Conservation (phyloP, 2,888 invertebrate genomes). For the Agrilus biguttatus region DNA sequence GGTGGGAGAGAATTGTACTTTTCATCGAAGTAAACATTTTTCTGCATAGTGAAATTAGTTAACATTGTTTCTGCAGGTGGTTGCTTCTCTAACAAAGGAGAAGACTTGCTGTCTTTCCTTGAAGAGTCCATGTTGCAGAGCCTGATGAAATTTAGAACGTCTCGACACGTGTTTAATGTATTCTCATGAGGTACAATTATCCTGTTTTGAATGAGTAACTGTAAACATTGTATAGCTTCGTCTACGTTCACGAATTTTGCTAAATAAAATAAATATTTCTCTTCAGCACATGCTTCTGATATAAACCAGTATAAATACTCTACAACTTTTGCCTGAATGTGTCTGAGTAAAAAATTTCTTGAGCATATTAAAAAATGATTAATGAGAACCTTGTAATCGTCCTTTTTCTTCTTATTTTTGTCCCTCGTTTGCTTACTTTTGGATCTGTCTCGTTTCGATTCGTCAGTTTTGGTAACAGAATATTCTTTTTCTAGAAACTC, state of each 20-base stretch:
- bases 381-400: too few species aligned
- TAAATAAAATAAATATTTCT: slow-evolving; percentile 13
- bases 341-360: slow-evolving; percentile 12
- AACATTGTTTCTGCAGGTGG: too few species aligned
- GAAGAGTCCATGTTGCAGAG: too few species aligned
- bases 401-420: slow-evolving; percentile 4
- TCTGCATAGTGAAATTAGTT: too few species aligned
- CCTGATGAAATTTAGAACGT: too few species aligned
- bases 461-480: neutral
- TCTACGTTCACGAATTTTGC: slow-evolving; percentile 16
- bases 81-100: too few species aligned
- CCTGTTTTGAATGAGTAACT: slow-evolving; percentile 15
- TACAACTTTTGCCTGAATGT: slow-evolving; percentile 15
- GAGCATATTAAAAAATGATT: slow-evolving; percentile 1
- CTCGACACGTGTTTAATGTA: too few species aligned
- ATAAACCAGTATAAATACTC: slow-evolving; percentile 17
- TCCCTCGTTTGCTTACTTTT: slow-evolving; percentile 6
- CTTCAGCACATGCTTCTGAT: slow-evolving; percentile 14
- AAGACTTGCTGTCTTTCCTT: too few species aligned
- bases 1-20: neutral
- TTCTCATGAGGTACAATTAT: neutral
- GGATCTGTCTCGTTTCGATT: slow-evolving; percentile 3
- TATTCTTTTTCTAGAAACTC: slow-evolving; percentile 18
- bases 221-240: slow-evolving; percentile 12
- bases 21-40: too few species aligned